Evolutionary conservation across 1,140 invertebrate species (phyloP), one percentile per base, ranked within the genome.

Genomic region (Paracyclopina nana): DNA sequence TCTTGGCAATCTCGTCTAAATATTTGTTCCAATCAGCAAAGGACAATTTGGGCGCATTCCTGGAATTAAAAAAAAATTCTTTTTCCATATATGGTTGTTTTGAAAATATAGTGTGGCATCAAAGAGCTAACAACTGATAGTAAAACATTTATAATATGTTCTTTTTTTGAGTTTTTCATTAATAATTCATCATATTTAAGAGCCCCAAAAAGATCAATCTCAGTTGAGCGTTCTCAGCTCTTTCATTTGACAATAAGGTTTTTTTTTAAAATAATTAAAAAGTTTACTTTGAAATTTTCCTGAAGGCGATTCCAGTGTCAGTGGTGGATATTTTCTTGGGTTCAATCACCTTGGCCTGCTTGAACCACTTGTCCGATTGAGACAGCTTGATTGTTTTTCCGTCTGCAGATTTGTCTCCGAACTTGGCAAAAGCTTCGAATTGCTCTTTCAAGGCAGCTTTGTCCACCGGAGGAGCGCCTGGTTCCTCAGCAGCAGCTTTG

Each of bases 301-400:
- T 86, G 62, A 86, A 88, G 60, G 78, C 75, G 40, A 88, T 87
- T 25, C 78, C 82, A 0, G 82, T 87, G 58, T 88, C 83, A 1
- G 82, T 87, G 6, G 84, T 85, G 0, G 82, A 83, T 51, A 86
- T 79, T 57, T 78, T 82, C 64, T 86, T 87, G 0, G 75, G 77
- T 57, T 88, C 85, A 46, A 91, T 81, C n/a, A 91, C 80, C 60
- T 80, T 79, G 0, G 86, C 85, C 61, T 91, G 85, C 57, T 88
- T 90, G 76, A 91, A 81, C 85, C 86, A 91, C 63, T 90, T 90
- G 63, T 91, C 85, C 58, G 80, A 82, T 61, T 88, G 84, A 18
- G 79, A 81, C 1, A 88, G 64, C 0, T 84, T 87, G 44, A 90
- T 82, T 18, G 73, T 69, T 62, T 81, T 85, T 5, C 86, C 86